Evolutionary conservation across 2,888 invertebrate species (phyloP).

Genomic region (Dynastes tityus): DNA sequence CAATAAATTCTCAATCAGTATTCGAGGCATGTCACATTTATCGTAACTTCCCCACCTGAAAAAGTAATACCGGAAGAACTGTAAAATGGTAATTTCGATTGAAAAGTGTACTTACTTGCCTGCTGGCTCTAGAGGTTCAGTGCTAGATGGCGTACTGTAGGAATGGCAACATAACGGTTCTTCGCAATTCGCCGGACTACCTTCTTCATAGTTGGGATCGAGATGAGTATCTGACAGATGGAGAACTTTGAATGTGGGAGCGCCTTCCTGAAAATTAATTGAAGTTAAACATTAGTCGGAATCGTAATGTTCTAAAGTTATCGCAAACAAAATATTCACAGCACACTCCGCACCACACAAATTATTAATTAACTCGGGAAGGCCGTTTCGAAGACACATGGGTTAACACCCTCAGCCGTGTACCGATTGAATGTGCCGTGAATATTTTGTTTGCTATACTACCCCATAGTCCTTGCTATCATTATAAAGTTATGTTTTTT

Average conservation of each 20-base stretch:
- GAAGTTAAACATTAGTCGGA: neutral
- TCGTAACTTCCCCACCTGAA: constrained; percentile 93
- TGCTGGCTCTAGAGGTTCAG: constrained; percentile 79
- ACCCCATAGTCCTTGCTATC: too few relatives aligned
- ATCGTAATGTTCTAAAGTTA: too few relatives aligned
- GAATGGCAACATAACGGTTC: constrained; percentile 94
- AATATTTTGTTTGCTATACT: too few relatives aligned
- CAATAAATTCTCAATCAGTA: constrained; percentile 92
- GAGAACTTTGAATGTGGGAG: constrained; percentile 86
- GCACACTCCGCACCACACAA: too few relatives aligned
- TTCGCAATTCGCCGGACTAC: constrained; percentile 91
- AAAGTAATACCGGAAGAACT: neutral
- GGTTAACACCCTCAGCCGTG: too few relatives aligned
- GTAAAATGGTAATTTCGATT: neutral
- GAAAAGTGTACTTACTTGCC: constrained; percentile 72
- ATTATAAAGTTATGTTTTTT: too few relatives aligned
- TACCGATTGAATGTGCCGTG: too few relatives aligned
- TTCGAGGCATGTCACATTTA: constrained; percentile 93
- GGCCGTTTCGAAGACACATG: too few relatives aligned
- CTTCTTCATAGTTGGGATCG: constrained; percentile 92
- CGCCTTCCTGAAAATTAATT: constrained; percentile 50
- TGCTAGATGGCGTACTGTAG: constrained; percentile 82
- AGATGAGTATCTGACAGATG: constrained; percentile 97
- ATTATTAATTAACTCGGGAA: too few relatives aligned
- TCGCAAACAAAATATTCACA: too few relatives aligned